A percentile compares a stretch with the other conserved stretches of the same genome.
Evolutionary conservation across 2,888 invertebrate genomes (phyloP).

Genomic region (Dryococelus australis): DNA sequence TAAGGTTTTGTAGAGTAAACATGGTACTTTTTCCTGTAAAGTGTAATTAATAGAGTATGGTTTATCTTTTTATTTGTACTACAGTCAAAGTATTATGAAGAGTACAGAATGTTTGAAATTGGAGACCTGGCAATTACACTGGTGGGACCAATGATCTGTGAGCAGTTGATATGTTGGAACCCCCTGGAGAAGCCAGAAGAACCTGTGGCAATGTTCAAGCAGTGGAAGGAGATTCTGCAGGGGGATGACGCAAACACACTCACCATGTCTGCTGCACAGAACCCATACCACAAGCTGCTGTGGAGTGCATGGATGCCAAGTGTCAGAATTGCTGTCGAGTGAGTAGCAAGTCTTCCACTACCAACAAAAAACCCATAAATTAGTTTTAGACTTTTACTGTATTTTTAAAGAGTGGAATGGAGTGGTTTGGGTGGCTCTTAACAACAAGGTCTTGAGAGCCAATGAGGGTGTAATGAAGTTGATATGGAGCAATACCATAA

Average conservation of each 20-base stretch:
- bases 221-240: conserved; percentile 74
- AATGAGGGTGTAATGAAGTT: no score
- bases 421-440: no score
- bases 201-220: conserved; percentile 69
- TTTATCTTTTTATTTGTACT: no score
- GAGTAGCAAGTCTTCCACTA: conserved; percentile 56
- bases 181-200: conserved; percentile 74
- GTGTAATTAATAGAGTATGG: no score
- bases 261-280: conserved; percentile 62
- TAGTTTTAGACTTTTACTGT: no score
- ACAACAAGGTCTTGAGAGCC: no score
- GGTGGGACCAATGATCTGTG: conserved; percentile 83
- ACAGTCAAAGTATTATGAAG: conserved; percentile 71
- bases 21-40: no score
- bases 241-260: conserved; percentile 50
- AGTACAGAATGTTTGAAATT: conserved; percentile 85
- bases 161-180: conserved; percentile 78
- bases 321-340: conserved; percentile 76
- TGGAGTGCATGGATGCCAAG: conserved; percentile 94
- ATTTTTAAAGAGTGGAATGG: no score
- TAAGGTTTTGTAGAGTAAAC: no score
- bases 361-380: no score
- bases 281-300: conserved; percentile 81
- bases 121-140: conserved; percentile 84
- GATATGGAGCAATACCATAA: no score